phyloP scores from a whole-genome alignment of 2,113 vertebrate species.

The Protobothrops mucrosquamatus region DNA sequence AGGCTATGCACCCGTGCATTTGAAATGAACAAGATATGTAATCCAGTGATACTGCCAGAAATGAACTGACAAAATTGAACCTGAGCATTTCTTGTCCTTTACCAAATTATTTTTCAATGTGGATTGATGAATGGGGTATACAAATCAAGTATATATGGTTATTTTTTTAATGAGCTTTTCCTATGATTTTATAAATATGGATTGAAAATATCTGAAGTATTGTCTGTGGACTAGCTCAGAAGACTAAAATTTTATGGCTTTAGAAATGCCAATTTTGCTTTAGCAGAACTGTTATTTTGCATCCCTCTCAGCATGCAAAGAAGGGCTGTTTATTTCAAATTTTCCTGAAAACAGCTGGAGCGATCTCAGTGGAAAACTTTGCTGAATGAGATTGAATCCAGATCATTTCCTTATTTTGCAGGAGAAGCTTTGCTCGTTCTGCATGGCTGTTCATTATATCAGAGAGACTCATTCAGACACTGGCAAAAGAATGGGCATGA shows the following conservation, averaged over 20 bases:
- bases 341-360: constrained; percentile 33
- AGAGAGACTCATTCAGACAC: constrained; percentile 16
- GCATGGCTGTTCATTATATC: constrained; percentile 12
- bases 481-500: not conserved
- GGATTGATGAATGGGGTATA: not conserved
- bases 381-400: constrained; percentile 20
- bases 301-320: constrained; percentile 12
- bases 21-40: too few species aligned
- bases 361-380: constrained; percentile 27
- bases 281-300: not conserved
- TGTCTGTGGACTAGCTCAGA: not conserved
- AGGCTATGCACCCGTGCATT: not conserved
- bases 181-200: not conserved
- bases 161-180: not conserved
- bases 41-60: not conserved
- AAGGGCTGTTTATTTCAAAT: constrained; percentile 28
- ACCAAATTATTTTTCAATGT: not conserved
- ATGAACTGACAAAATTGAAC: not conserved
- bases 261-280: not conserved
- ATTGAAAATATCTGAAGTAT: not conserved
- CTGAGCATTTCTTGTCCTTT: not conserved
- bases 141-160: not conserved
- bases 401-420: constrained; percentile 34
- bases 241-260: not conserved
- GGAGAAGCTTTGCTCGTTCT: constrained; percentile 29